Base-by-base conservation (phyloP, 2,888 invertebrate species). In the Hemithea aestivaria region DNA sequence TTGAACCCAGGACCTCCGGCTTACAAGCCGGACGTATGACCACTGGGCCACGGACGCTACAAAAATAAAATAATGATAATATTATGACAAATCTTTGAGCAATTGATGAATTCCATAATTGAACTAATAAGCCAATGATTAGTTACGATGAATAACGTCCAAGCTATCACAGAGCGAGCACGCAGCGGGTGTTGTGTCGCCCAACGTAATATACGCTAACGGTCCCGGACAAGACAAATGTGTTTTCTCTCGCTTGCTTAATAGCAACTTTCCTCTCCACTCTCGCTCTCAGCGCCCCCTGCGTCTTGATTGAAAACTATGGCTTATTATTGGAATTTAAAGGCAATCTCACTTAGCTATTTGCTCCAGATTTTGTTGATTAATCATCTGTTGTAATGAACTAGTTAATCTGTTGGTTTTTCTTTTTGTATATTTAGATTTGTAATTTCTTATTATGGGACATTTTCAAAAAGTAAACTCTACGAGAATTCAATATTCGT, bases 221-320 rank as follows among this genome's bases (percentile, higher is more conserved):
- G 81, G 78, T 69, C 72, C 68, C 69, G 73, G 82, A 82, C 83
- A 85, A 87, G 87, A 85, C 81, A 84, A 87, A 87, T 87, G 87
- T 84, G 82, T 80, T 83, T 85, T 82, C 83, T 77, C 80, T 79
- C 73, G 73, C 69, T 74, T 65, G 73, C 79, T 80, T 53, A 80
- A 79, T 80, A 79, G 71, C 70, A 66, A 67, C 66, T 66, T 64
- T 64, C 58, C n/a, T 54, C 59, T 56, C 60, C 56, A 59, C 61
- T 57, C 58, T 45, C 53, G 49, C 53, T 65, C 56, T 60, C 56
- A 53, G 61, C 56, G 58, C 61, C 64, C 63, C 68, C 61, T 56
- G 64, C 63, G 66, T 66, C 74, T 73, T 71, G 76, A 77, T 78
- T 77, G 73, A 76, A 79, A 75, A 73, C 73, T 72, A 75, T 68